Conservation (phyloP, 2,113 vertebrate genomes). For the Tricholaema leucomelas region DNA sequence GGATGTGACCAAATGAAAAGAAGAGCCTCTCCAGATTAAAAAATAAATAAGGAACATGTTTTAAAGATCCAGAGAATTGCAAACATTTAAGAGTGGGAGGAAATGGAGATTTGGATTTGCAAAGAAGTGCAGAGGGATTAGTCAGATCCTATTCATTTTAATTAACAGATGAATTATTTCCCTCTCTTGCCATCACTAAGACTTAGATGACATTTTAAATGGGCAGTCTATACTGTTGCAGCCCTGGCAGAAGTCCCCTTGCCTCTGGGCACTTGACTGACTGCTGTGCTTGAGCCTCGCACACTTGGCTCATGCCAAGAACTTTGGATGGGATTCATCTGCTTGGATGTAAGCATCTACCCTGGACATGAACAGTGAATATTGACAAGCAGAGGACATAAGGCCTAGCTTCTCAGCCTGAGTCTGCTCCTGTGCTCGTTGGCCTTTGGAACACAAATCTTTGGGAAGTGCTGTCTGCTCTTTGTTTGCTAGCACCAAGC, state of each 20-base stretch:
- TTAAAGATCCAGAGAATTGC: not conserved
- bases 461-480: not conserved
- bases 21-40: not conserved
- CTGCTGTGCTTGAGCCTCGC: not conserved
- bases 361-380: not conserved
- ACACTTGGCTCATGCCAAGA: not conserved
- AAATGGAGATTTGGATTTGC: not conserved
- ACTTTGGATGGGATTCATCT: not conserved
- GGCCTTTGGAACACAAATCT: not conserved
- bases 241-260: not conserved
- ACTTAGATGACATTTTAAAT: conserved; percentile 2
- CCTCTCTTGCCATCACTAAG: not conserved
- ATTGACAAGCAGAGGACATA: not conserved
- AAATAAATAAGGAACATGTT: not conserved
- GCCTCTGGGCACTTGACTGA: not conserved
- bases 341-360: not conserved
- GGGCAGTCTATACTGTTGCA: not conserved
- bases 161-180: conserved; percentile 27
- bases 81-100: not conserved
- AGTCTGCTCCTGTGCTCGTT: not conserved
- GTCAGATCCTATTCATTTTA: not conserved
- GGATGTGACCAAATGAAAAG: not conserved
- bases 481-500: not conserved
- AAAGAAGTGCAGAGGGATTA: not conserved
- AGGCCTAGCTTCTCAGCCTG: not conserved